Evolutionary conservation across 1,140 invertebrate genomes (phyloP).

Genomic region (Conus ventricosus): DNA sequence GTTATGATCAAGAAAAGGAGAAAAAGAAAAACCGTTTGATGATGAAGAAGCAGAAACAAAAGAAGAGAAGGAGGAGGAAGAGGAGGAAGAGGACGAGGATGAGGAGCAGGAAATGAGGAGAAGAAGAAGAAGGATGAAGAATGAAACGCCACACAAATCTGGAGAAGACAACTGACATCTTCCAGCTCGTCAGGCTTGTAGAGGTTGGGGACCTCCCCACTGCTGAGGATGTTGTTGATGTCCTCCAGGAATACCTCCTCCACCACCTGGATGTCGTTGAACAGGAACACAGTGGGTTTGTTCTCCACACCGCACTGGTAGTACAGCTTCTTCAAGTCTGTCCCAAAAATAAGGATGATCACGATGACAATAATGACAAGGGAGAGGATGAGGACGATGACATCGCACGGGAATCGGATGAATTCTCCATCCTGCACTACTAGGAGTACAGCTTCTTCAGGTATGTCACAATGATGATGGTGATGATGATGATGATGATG

Average conservation of each 20-base stretch:
- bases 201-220: slow-evolving; percentile 75
- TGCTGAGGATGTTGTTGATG: slow-evolving; percentile 87
- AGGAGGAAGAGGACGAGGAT: too few species aligned
- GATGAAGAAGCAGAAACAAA: too few species aligned
- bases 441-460: neutral
- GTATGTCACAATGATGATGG: neutral
- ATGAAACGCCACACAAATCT: too few species aligned
- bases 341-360: slow-evolving; percentile 55
- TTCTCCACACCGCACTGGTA: slow-evolving; percentile 74
- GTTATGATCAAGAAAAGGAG: too few species aligned
- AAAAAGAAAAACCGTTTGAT: too few species aligned
- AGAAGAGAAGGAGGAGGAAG: too few species aligned
- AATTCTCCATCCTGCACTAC: too few species aligned
- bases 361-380: neutral
- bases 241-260: slow-evolving; percentile 90
- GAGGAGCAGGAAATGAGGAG: too few species aligned
- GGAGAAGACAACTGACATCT: slow-evolving; percentile 75
- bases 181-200: slow-evolving; percentile 88
- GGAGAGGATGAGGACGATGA: too few species aligned
- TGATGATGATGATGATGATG: neutral
- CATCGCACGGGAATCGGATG: too few species aligned
- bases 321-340: slow-evolving; percentile 85
- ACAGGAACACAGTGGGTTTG: slow-evolving; percentile 74
- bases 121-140: too few species aligned
- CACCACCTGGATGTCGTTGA: slow-evolving; percentile 78